Conservation (phyloP, 2,113 vertebrate genomes). For the Thalassoma bifasciatum region DNA sequence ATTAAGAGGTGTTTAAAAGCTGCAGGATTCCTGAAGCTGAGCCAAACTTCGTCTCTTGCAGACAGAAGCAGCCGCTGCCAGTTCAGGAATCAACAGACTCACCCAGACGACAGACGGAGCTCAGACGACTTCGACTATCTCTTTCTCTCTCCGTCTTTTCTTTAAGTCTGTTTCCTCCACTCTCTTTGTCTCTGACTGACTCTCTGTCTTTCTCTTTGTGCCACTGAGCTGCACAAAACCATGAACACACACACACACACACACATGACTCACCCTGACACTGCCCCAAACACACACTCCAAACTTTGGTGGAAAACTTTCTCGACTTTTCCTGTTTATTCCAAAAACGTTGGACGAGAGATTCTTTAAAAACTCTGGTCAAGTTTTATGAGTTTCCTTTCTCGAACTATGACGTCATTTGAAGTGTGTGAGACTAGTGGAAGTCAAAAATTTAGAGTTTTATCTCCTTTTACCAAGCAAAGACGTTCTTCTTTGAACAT, state of each 20-base stretch:
- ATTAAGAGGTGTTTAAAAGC: slow-evolving; percentile 7
- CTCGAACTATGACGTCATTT: slow-evolving; percentile 18
- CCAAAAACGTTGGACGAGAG: background rate
- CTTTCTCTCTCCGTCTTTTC: background rate
- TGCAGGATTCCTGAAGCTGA: background rate
- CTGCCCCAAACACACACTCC: slow-evolving; percentile 32
- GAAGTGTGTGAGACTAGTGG: background rate
- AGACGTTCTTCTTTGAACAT: too few species aligned
- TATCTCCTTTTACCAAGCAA: too few species aligned
- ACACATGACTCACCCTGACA: slow-evolving; percentile 60
- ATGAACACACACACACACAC: slow-evolving; percentile 54
- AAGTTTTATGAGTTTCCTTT: background rate
- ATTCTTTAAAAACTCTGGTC: background rate
- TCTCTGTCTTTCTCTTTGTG: slow-evolving; percentile 16
- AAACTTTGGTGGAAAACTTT: slow-evolving; percentile 32
- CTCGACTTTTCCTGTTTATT: slow-evolving; percentile 2
- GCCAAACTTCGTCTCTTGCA: too few species aligned
- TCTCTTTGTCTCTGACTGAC: slow-evolving; percentile 6
- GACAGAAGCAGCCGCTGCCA: background rate
- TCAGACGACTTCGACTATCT: background rate
- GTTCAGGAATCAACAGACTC: slow-evolving; percentile 34
- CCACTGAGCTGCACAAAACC: slow-evolving; percentile 44
- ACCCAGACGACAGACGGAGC: slow-evolving; percentile 12
- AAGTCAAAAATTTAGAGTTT: too few species aligned
- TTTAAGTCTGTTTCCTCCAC: background rate